Evolutionary conservation across 1,140 invertebrate species (phyloP).

Genomic region (Globodera rostochiensis): DNA sequence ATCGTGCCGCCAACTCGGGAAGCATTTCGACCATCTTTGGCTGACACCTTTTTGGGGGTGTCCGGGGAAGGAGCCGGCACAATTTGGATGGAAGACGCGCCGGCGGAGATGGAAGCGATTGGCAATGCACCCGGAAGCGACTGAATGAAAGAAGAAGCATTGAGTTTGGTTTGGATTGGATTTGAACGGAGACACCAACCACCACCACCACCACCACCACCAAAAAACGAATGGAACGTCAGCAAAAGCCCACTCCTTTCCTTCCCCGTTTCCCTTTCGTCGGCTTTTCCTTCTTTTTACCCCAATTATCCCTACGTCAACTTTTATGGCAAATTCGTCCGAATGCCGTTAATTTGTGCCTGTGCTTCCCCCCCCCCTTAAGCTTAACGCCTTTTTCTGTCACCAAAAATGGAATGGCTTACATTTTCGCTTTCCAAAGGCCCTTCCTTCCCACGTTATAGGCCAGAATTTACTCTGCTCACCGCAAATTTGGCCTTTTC

Average conservation of each 20-base stretch:
- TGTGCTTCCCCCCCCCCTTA: not conserved
- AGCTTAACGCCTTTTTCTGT: not conserved
- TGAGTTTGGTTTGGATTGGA: too few relatives aligned
- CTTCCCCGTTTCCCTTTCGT: too few relatives aligned
- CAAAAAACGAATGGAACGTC: too few relatives aligned
- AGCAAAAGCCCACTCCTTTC: too few relatives aligned
- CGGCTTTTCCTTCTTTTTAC: too few relatives aligned
- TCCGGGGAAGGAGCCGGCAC: not conserved
- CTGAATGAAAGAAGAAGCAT: not conserved
- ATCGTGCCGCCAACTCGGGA: not conserved
- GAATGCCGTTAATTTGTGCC: too few relatives aligned
- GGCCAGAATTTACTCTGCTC: too few relatives aligned
- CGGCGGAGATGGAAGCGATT: not conserved
- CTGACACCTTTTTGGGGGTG: not conserved
- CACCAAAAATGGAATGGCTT: not conserved
- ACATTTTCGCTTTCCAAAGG: not conserved
- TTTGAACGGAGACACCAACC: too few relatives aligned
- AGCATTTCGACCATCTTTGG: not conserved
- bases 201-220: too few relatives aligned
- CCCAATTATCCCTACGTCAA: too few relatives aligned
- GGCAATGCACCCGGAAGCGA: not conserved
- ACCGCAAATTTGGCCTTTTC: not conserved
- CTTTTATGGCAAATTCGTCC: too few relatives aligned
- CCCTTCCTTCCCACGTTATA: not conserved
- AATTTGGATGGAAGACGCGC: conserved; percentile 7